These are phyloP conservation scores for Mamestra brassicae DNA, from an alignment of 2,888 invertebrate species.

Conservation along the genomic window DNA sequence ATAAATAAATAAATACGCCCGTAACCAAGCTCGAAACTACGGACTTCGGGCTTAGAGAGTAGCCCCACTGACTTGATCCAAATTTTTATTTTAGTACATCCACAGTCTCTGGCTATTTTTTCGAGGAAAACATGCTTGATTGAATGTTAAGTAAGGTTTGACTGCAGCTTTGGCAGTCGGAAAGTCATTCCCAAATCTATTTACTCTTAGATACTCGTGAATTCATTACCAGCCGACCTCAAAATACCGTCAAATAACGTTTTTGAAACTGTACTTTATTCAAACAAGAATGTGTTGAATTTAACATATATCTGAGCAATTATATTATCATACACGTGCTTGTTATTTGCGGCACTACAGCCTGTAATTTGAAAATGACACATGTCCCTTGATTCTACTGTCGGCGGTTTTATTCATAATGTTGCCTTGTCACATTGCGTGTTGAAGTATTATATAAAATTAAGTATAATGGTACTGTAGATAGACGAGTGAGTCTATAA, in stretches of 20 bases:
- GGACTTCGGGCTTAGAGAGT: too few relatives aligned
- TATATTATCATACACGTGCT: conserved; percentile 7
- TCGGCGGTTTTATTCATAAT: conserved; percentile 35
- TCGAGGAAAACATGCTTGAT: background rate
- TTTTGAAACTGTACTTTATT: conserved; percentile 8
- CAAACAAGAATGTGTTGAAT: conserved; percentile 6
- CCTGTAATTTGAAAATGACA: conserved; percentile 28
- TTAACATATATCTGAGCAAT: conserved; percentile 2
- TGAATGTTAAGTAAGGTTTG: background rate
- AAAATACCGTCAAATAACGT: background rate
- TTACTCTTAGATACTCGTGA: background rate
- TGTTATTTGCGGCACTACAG: conserved; percentile 7
- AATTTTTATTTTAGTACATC: background rate
- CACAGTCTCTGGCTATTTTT: background rate
- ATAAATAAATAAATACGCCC: too few relatives aligned
- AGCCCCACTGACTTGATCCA: too few relatives aligned
- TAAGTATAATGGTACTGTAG: conserved; percentile 32
- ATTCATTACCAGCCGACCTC: background rate
- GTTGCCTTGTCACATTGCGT: conserved; percentile 41
- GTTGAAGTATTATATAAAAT: conserved; percentile 30
- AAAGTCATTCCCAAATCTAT: conserved; percentile 6
- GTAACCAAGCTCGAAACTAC: too few relatives aligned
- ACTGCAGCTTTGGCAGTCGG: background rate
- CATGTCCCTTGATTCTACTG: conserved; percentile 17
- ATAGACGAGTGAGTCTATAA: conserved; percentile 27